Percentiles rank a stretch among this genome's conserved stretches.
Evolutionary conservation across 1,140 invertebrate species (phyloP).

Genomic region (Calephelis nemesis): DNA sequence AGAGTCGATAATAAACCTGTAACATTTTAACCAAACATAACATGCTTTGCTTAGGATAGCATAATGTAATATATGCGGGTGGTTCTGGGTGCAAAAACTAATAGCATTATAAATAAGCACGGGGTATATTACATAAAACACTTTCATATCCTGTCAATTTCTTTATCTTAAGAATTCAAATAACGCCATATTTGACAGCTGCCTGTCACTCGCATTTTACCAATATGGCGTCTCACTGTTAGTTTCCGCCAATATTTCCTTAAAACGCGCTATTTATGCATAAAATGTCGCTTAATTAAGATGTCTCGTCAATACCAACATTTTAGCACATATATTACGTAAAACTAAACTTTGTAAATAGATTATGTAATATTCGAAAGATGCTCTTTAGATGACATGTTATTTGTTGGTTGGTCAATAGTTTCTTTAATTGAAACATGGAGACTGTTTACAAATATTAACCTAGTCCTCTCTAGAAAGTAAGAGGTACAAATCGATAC

Average conservation of each 20-base stretch:
- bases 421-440: no score
- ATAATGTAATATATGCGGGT: no score
- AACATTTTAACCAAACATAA: no score
- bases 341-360: conserved; percentile 6
- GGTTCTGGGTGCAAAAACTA: no score
- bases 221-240: conserved; percentile 8
- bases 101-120: no score
- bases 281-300: conserved; percentile 18
- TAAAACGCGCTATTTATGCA: conserved; percentile 10
- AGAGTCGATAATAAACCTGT: no score
- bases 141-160: conserved; percentile 13
- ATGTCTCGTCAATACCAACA: conserved; percentile 11
- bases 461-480: no score
- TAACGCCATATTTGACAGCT: conserved; percentile 18
- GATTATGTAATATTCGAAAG: background rate
- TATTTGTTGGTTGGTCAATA: no score
- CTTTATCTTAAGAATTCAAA: conserved; percentile 9
- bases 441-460: no score
- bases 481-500: no score
- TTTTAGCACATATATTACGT: conserved; percentile 4
- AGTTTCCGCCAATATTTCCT: conserved; percentile 14
- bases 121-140: conserved; percentile 4
- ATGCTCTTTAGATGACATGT: no score
- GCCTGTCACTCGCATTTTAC: conserved; percentile 2
- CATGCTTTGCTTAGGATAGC: no score